Conservation (phyloP, 1,140 invertebrate species). For the Aethina tumida region DNA sequence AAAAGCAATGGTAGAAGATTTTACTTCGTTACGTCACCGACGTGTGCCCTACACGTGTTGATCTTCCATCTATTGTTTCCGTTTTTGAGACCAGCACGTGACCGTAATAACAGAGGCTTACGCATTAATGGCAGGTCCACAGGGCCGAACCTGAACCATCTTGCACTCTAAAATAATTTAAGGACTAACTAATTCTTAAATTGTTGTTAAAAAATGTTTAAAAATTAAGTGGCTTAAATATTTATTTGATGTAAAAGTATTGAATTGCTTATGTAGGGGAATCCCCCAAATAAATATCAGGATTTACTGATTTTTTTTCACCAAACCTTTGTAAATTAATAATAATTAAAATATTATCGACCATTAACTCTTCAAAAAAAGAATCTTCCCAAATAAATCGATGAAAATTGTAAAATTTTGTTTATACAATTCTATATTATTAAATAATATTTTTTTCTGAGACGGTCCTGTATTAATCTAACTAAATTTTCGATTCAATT, state of each 20-base stretch:
- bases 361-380: too few relatives aligned
- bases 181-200: neutral
- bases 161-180: neutral
- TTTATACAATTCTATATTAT: too few relatives aligned
- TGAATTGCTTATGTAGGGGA: too few relatives aligned
- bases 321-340: too few relatives aligned
- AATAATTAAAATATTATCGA: too few relatives aligned
- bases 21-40: constrained; percentile 23
- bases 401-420: too few relatives aligned
- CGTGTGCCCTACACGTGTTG: constrained; percentile 27
- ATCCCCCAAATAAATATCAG: too few relatives aligned
- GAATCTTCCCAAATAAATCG: too few relatives aligned
- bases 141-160: constrained; percentile 10
- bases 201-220: neutral
- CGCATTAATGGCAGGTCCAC: constrained; percentile 20
- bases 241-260: neutral
- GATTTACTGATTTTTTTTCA: too few relatives aligned
- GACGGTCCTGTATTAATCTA: too few relatives aligned
- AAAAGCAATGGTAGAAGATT: constrained; percentile 20
- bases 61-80: constrained; percentile 31
- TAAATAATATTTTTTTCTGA: too few relatives aligned
- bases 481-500: too few relatives aligned
- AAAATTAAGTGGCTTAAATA: neutral
- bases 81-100: constrained; percentile 29
- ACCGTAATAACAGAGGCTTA: constrained; percentile 29